These are phyloP conservation scores for Reinhardtius hippoglossoides DNA, from an alignment of 2,113 vertebrate genomes.

Conservation along the genomic window DNA sequence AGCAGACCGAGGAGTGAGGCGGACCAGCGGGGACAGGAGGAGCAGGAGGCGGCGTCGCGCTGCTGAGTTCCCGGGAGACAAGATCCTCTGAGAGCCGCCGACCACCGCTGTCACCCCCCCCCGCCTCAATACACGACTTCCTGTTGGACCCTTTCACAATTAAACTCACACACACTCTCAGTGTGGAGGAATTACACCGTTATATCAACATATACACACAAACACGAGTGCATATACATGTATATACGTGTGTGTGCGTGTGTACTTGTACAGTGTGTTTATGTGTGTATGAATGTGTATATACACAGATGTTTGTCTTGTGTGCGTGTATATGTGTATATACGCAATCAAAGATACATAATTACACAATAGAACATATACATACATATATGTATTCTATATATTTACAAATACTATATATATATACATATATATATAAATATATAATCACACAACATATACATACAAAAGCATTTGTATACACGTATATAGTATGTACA, in stretches of 20 bases:
- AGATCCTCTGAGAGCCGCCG: constrained; percentile 32
- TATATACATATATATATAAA: not conserved
- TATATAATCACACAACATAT: not conserved
- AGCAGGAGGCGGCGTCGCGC: constrained; percentile 29
- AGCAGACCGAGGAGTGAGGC: not conserved
- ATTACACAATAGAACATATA: too few species aligned
- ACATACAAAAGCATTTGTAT: too few species aligned
- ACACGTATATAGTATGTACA: not conserved
- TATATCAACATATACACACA: not conserved
- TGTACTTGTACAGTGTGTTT: too few species aligned
- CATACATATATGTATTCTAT: too few species aligned
- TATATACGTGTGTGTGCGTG: not conserved
- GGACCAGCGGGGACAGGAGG: not conserved
- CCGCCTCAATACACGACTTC: constrained; percentile 37
- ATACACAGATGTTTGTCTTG: too few species aligned
- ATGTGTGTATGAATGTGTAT: not conserved
- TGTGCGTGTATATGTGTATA: too few species aligned
- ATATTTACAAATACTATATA: not conserved
- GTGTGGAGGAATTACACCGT: not conserved
- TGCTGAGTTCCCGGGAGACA: constrained; percentile 44
- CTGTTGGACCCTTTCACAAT: constrained; percentile 50
- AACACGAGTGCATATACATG: too few species aligned
- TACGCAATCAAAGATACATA: not conserved
- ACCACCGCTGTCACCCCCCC: constrained; percentile 26
- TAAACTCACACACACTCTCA: constrained; percentile 1